Evolutionary conservation across 2,797 vertebrate species (phyloP), one percentile per base, ranked within the genome.

Genomic region (Paratrypauchen microcephalus): DNA sequence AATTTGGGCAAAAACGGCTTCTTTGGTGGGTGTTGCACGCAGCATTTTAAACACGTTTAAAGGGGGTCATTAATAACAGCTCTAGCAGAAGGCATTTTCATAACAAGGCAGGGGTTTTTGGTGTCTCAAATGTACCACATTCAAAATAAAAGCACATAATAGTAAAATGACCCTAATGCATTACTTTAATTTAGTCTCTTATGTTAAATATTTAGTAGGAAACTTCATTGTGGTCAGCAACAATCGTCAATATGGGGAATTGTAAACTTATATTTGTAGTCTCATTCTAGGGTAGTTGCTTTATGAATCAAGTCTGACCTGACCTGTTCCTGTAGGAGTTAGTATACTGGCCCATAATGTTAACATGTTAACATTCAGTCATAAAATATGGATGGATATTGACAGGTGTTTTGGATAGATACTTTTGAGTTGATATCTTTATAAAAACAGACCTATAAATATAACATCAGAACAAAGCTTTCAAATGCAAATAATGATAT

Each of bases 1-100:
- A 68, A 80, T 81, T 83, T 76, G 54, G 65, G 59, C 59, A 39
- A 41, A 78, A 67, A 86, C 59, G 19, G 73, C 57, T 72, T 79
- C 63, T 74, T 47, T 65, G 67, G 41, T 68, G 23, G 68, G 18
- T 54, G 73, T 68, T 41, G 28, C 15, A 28, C 76, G 76, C 59
- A 58, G 65, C 30, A 52, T 59, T 65, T 66, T 66, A 79, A 74
- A 48, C 60, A 47, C 66, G 72, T 72, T 21, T 65, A 61, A 74
- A 65, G 54, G 23, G 3, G 24, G 16, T 18, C n/a, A 23, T 62
- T 36, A 70, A 62, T 71, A 59, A 70, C 63, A 19, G 65, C 52
- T 56, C 32, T 36, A 66, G 52, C 41, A 54, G 55, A 57, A 57
- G 15, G 47, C 50, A 75, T 65, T 13, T 26, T 60, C 30, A 71